Conservation (phyloP, 1,140 invertebrate genomes). For the Delia radicum region DNA sequence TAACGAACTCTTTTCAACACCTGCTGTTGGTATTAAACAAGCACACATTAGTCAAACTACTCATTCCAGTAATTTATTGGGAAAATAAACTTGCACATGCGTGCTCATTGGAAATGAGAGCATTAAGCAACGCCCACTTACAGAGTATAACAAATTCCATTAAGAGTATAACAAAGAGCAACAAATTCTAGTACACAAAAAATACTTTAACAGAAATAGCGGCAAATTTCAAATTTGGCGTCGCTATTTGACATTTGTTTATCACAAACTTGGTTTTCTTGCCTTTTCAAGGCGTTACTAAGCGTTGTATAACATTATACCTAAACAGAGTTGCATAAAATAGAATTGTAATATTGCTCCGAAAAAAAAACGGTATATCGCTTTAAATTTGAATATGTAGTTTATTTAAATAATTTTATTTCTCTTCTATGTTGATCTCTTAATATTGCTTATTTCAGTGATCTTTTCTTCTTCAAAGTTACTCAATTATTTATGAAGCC, state of each 20-base stretch:
- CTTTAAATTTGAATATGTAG: not conserved
- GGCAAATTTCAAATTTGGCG: not conserved
- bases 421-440: not conserved
- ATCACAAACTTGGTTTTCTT: not conserved
- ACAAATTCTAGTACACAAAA: not conserved
- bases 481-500: not conserved
- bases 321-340: too few species aligned
- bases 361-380: not conserved
- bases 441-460: not conserved
- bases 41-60: not conserved
- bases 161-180: not conserved
- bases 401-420: not conserved
- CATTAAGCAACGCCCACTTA: slow-evolving; percentile 5
- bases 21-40: not conserved
- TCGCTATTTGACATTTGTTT: not conserved
- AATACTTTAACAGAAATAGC: not conserved
- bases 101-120: slow-evolving; percentile 12
- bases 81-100: not conserved
- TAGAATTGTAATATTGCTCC: too few species aligned
- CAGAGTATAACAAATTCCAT: not conserved
- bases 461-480: not conserved
- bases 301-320: too few species aligned
- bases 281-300: too few species aligned
- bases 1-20: not conserved
- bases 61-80: not conserved